Percentiles rank a stretch among this genome's conserved stretches.
These are phyloP conservation scores for Caenorhabditis japonica DNA, from an alignment of 2,888 invertebrate species.

Conservation along the genomic window DNA sequence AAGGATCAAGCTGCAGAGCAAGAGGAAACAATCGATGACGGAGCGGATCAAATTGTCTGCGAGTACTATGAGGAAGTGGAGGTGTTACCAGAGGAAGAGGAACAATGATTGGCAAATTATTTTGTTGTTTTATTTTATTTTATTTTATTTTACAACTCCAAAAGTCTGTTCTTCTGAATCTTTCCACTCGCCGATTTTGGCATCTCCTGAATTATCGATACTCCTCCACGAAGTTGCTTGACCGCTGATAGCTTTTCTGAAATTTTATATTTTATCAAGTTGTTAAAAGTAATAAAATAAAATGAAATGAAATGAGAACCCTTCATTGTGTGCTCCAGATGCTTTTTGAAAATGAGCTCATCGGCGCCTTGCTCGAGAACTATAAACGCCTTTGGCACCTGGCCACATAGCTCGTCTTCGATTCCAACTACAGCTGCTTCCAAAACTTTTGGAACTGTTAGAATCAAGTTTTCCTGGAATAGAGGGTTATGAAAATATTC, in stretches of 20 bases:
- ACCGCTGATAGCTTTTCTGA: conserved; percentile 83
- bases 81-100: too few relatives aligned
- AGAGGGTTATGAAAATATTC: neutral
- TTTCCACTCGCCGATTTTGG: conserved; percentile 86
- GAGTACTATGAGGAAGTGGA: too few relatives aligned
- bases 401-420: conserved; percentile 81
- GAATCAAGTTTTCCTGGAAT: conserved; percentile 84
- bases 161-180: conserved; percentile 78
- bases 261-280: conserved; percentile 15
- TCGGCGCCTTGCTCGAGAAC: conserved; percentile 44
- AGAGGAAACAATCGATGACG: too few relatives aligned
- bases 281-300: neutral
- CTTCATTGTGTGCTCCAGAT: conserved; percentile 46
- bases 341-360: conserved; percentile 31
- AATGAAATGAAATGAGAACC: conserved; percentile 14
- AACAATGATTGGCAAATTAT: too few relatives aligned
- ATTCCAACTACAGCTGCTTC: conserved; percentile 87
- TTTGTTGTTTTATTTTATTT: too few relatives aligned
- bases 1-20: too few relatives aligned
- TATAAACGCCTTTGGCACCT: conserved; percentile 77
- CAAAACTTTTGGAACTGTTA: conserved; percentile 83
- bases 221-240: conserved; percentile 84
- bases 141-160: neutral
- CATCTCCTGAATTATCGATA: conserved; percentile 83
- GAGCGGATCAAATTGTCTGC: too few relatives aligned